Evolutionary conservation across 2,113 vertebrate genomes (phyloP), one percentile per base, ranked within the genome.

Genomic region (Bombycilla garrulus): DNA sequence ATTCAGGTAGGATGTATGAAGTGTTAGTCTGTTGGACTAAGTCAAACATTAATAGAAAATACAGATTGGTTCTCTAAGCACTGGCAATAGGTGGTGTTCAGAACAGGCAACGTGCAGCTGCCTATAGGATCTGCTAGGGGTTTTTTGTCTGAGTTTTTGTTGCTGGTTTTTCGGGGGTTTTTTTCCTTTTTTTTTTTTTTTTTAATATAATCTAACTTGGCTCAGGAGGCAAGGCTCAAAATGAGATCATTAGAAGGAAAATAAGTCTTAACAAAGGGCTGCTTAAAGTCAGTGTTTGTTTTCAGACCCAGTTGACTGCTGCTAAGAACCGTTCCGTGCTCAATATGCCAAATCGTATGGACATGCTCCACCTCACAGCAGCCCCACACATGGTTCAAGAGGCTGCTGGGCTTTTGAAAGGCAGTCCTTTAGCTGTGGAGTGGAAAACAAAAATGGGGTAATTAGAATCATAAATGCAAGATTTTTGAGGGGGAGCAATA

Each of bases 231-330:
- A 92, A 57, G 71, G 60, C 83, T 89, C 47, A 81, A 96, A 93
- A 96, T 92, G 93, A 96, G 86, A 92, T 96, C 88, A 92, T 93
- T 94, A 91, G 86, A 84, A 95, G 51, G 86, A 88, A 96, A 94
- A 6, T 90, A 94, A 95, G 81, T 90, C 83, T 38, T 73, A 86
- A 96, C 90, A 96, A 96, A 96, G 83, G 83, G 62, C 90, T 95
- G 88, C 93, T 96, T 96, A 95, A 96, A 97, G 91, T 93, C 87
- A 45, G 53, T 94, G 85, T 97, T 97, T 97, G 95, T 95, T 97
- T 96, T 94, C 88, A 94, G 86, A 95, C 93, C 92, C 86, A 94
- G 92, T 91, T 94, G 94, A 96, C 86, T 96, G 95, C 94, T 73
- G 79, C 92, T 95, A 95, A 94, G 95, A 95, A 81, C 94, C 90